Evolutionary conservation across 2,113 vertebrate genomes (phyloP).

Genomic region (Vulpes lagopus): DNA sequence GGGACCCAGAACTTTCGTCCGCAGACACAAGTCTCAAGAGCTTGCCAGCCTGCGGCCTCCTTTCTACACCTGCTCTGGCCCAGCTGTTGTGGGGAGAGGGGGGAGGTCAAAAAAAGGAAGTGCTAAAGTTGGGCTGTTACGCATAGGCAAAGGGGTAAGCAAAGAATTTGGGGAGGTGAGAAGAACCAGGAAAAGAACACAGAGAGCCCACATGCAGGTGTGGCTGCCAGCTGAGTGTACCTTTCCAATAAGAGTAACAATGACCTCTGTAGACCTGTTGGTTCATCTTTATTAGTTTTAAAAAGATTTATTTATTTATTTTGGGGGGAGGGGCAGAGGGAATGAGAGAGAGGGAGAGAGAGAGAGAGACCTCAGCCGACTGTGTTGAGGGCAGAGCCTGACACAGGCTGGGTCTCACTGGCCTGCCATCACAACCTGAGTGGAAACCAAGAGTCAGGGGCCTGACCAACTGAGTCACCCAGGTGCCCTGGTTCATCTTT

Average conservation of each 20-base stretch:
- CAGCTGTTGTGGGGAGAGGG: not conserved
- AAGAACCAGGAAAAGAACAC: no score
- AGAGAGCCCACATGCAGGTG: not conserved
- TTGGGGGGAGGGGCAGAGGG: not conserved
- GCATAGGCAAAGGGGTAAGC: not conserved
- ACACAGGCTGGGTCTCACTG: no score
- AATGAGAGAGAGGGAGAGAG: not conserved
- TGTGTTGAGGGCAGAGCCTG: not conserved
- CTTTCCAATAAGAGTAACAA: no score
- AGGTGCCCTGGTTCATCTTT: not conserved
- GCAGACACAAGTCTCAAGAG: not conserved
- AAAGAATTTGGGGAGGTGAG: not conserved
- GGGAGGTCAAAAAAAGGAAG: not conserved
- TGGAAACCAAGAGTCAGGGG: not conserved
- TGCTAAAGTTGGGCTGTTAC: rapidly evolving
- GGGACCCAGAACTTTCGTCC: not conserved
- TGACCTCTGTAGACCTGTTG: not conserved
- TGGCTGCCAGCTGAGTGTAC: not conserved
- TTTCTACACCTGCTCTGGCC: not conserved
- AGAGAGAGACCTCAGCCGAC: not conserved
- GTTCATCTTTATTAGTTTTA: not conserved
- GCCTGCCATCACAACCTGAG: not conserved
- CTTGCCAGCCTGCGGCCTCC: rapidly evolving
- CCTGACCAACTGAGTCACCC: not conserved
- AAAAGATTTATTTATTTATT: not conserved